Base-by-base conservation (phyloP, 2,888 invertebrate species). In the Troglohyphantes excavatus region DNA sequence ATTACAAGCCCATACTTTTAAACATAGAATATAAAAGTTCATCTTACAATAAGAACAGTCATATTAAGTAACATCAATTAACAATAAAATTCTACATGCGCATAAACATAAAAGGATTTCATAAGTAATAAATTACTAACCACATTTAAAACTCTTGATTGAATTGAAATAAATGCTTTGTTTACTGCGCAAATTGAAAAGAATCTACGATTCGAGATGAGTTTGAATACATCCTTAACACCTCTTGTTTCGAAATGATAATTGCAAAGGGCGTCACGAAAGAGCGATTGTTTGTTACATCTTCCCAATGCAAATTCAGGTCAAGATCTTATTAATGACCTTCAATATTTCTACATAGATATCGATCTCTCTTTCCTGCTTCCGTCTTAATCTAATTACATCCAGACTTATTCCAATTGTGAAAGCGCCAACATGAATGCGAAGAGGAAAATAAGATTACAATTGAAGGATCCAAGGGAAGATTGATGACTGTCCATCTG, bases 261-360 rank as follows among this genome's bases (percentile, higher is more conserved):
- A 43, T 43, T 7, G 53, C 17, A 17, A 33, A 27, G 29, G 29
- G 68, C 68, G 81, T 81, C 21, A 21, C 21, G 21, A 81, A 29
- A 21, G 19, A 68, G 43, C n/a, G 68, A 68, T 67, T 26, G 43
- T 46, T 81, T 26, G 43, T 67, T 53, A 21, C 5, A 19, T 23
- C 3, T 67, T 29, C 43, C 9, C 13, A 43, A 39, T 39, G 3
- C 23, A 63, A 81, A 81, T 53, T 81, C 21, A 53, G 81, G 81
- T 81, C 81, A 81, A 81, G 81, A 81, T 67, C 81, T 68, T 67
- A 29, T 19, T 65, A 65, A 7, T 63, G 63, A 43, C 78, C 78
- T 78, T 78, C 63, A 72, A 43, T 46, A 26, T 68, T 13, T 46
- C 17, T 5, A 2, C n/a, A 23, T 46, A 11, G 17, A 13, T 46